Evolutionary conservation across 2,113 vertebrate genomes (phyloP).

Genomic region (Corapipo altera): DNA sequence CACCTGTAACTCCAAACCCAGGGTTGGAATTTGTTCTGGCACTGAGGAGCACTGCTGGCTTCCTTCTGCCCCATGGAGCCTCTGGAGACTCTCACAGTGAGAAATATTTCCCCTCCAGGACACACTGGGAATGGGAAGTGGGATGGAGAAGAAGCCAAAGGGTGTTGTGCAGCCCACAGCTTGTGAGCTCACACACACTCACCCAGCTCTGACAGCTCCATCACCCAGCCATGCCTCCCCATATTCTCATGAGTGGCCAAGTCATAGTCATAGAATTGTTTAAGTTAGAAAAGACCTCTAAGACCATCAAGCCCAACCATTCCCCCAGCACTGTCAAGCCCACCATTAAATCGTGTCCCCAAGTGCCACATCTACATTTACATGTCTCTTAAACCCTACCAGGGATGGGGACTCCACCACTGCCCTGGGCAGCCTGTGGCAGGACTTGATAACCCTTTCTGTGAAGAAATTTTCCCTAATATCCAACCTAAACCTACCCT

Average conservation of each 20-base stretch:
- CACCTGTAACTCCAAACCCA: not conserved
- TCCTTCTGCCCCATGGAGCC: not conserved
- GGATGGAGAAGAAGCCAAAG: not conserved
- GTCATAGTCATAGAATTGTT: not conserved
- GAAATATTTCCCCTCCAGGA: not conserved
- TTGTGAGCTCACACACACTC: not conserved
- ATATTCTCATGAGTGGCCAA: rapidly evolving
- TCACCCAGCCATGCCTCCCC: not conserved
- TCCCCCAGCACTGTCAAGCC: not conserved
- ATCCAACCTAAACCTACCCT: not conserved
- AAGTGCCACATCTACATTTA: too few relatives aligned
- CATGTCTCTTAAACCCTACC: rapidly evolving
- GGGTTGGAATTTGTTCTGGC: not conserved
- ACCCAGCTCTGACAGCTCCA: not conserved
- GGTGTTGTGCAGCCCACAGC: not conserved
- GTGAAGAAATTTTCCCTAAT: not conserved
- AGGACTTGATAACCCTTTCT: not conserved
- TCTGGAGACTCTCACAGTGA: not conserved
- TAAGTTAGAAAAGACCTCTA: not conserved
- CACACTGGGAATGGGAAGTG: not conserved
- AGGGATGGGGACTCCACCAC: not conserved
- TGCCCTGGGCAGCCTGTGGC: not conserved
- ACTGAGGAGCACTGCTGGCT: not conserved
- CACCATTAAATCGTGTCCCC: rapidly evolving
- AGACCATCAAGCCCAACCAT: not conserved